A percentile compares a stretch with the other conserved stretches of the same genome.
Evolutionary conservation across 2,888 invertebrate genomes (phyloP).

Genomic region (Chloroclysta siterata): DNA sequence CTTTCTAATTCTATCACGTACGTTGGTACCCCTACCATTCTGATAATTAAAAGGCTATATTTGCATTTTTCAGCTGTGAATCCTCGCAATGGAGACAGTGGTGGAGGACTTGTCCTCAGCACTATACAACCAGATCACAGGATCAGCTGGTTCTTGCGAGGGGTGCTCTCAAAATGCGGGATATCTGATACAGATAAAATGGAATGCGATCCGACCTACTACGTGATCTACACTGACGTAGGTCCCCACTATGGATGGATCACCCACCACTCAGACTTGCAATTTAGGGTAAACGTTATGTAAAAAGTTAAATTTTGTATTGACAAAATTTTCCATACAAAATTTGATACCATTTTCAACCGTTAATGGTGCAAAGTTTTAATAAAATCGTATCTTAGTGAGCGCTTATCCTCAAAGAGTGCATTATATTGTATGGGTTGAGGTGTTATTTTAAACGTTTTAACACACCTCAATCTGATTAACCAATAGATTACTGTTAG

Average conservation of each 20-base stretch:
- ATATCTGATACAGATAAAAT: constrained; percentile 53
- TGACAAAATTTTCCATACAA: background rate
- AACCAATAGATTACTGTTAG: no score
- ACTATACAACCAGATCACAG: constrained; percentile 65
- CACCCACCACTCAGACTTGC: constrained; percentile 66
- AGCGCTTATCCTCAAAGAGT: no score
- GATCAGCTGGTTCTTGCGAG: constrained; percentile 73
- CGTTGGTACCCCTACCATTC: no score
- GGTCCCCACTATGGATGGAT: constrained; percentile 77
- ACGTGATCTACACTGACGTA: constrained; percentile 72
- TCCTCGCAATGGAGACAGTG: constrained; percentile 87
- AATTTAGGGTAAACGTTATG: constrained; percentile 56
- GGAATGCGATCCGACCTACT: constrained; percentile 65
- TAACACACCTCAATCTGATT: no score
- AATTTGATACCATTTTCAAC: no score
- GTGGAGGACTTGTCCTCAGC: constrained; percentile 84
- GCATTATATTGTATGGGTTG: no score
- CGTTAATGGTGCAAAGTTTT: no score
- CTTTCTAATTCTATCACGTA: no score
- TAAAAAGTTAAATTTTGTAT: background rate
- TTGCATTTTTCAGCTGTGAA: constrained; percentile 69
- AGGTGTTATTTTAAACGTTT: no score
- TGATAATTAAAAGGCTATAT: background rate
- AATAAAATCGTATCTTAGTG: no score
- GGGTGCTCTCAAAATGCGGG: constrained; percentile 73